Evolutionary conservation across 1,140 invertebrate genomes (phyloP).

Genomic region (Sinella curviseta): DNA sequence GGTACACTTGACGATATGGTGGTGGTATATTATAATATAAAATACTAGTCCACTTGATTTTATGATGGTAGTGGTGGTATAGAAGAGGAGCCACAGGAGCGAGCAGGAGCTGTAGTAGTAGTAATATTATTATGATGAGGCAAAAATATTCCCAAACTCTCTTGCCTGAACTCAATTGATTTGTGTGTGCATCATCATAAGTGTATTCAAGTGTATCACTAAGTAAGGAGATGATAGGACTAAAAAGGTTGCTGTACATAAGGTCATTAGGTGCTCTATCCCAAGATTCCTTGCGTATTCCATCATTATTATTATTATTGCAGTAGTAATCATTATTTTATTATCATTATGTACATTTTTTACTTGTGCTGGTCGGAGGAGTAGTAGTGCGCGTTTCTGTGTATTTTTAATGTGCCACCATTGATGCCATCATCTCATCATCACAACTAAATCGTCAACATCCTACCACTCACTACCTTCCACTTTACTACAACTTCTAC

Average conservation of each 20-base stretch:
- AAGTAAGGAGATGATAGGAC: conserved; percentile 16
- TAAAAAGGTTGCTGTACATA: conserved; percentile 12
- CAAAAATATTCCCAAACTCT: conserved; percentile 17
- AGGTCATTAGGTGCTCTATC: conserved; percentile 10
- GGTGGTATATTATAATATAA: not conserved
- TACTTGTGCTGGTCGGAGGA: not conserved
- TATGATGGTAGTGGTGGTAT: not conserved
- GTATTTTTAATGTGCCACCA: not conserved
- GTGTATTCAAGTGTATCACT: conserved; percentile 24
- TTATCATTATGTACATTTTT: not conserved
- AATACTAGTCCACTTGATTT: not conserved
- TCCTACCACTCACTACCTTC: too few species aligned
- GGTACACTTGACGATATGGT: not conserved
- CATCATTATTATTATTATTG: not conserved
- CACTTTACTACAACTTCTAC: too few species aligned
- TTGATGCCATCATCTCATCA: not conserved
- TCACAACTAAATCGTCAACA: too few species aligned
- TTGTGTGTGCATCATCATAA: conserved; percentile 15
- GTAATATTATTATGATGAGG: conserved; percentile 8
- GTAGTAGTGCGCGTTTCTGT: not conserved
- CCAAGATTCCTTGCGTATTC: conserved; percentile 12
- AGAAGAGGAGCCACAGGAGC: not conserved
- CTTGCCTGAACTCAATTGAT: conserved; percentile 23
- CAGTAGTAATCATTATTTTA: not conserved
- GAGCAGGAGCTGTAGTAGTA: not conserved